Conservation (phyloP, 2,888 invertebrate genomes). For the Drosophila neonasuta region DNA sequence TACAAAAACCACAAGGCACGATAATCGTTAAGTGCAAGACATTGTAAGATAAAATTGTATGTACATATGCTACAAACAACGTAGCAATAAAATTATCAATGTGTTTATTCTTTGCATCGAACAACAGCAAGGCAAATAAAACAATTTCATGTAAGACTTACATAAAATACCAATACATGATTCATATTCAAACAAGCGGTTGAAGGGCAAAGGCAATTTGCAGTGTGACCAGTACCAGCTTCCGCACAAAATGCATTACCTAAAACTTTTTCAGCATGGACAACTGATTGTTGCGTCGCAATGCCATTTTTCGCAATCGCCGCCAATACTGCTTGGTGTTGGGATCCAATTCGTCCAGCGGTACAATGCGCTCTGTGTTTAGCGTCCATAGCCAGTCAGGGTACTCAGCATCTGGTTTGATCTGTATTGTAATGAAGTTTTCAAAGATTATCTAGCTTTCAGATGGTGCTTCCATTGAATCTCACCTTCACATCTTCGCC, state of each 20-base stretch:
- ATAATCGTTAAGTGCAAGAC: slow-evolving; percentile 47
- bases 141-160: slow-evolving; percentile 1
- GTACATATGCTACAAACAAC: slow-evolving; percentile 56
- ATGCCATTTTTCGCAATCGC: slow-evolving; percentile 86
- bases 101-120: slow-evolving; percentile 56
- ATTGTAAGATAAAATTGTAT: slow-evolving; percentile 32
- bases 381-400: slow-evolving; percentile 96
- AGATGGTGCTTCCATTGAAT: not conserved
- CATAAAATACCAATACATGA: slow-evolving; percentile 2
- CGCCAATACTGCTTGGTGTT: slow-evolving; percentile 92
- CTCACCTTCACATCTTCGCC: slow-evolving; percentile 90
- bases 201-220: slow-evolving; percentile 40
- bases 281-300: slow-evolving; percentile 86
- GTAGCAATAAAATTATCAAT: slow-evolving; percentile 51
- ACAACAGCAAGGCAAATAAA: slow-evolving; percentile 52
- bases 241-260: slow-evolving; percentile 2
- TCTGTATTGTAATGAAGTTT: slow-evolving; percentile 54
- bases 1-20: slow-evolving; percentile 20
- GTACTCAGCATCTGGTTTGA: slow-evolving; percentile 91
- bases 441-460: not conserved
- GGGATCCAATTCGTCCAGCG: slow-evolving; percentile 90
- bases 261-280: slow-evolving; percentile 85
- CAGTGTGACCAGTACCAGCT: slow-evolving; percentile 32
- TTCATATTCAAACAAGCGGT: slow-evolving; percentile 39
- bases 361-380: slow-evolving; percentile 85